Evolutionary conservation across 1,140 invertebrate species (phyloP), one percentile per base, ranked within the genome.

Genomic region (Solenopsis fugax): DNA sequence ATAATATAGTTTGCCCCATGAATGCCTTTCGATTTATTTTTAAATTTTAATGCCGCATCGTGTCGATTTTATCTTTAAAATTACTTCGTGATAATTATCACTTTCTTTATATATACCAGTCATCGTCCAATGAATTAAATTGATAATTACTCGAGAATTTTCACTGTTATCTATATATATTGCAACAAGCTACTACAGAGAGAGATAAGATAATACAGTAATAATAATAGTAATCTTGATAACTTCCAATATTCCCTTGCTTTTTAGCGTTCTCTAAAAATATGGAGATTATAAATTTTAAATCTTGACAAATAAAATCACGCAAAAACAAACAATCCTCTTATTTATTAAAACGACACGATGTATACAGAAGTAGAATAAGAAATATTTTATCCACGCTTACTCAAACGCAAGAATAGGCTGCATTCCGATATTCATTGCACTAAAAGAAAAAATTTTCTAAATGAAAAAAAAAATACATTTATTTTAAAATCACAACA

Each of bases 171-270:
- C 29, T 29, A 29, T 29, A 29, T 29, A 29, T 13, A 21, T 24
- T 78, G 18, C 24, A 62, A 24, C 21, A 45, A 50, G 18, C 37
- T 37, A 16, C 12, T 37, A 21, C 41, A 41, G 41, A 4, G 24
- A 12, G 13, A 48, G 60, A 77, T 77, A 77, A 77, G 75, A 65
- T 78, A 76, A 12, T 29, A 29, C 12, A 5, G 24, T 58, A 16
- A 41, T 41, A 65, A 29, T 78, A 54, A n/a, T 41, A 60, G 50
- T n/a, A 78, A 65, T 50, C 0, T 2, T 12, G 45, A 78, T 78
- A 78, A 65, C 5, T 58, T 58, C 34, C 10, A 24, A 67, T 18
- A 41, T 67, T 6, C 2, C 5, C 29, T 29, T 29, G 29, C 29
- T 29, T 29, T 29, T 29, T 29, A 29, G 29, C 29, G 2, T 29